These are phyloP conservation scores for Smithornis capensis DNA, from an alignment of 2,113 vertebrate species.

Conservation along the genomic window DNA sequence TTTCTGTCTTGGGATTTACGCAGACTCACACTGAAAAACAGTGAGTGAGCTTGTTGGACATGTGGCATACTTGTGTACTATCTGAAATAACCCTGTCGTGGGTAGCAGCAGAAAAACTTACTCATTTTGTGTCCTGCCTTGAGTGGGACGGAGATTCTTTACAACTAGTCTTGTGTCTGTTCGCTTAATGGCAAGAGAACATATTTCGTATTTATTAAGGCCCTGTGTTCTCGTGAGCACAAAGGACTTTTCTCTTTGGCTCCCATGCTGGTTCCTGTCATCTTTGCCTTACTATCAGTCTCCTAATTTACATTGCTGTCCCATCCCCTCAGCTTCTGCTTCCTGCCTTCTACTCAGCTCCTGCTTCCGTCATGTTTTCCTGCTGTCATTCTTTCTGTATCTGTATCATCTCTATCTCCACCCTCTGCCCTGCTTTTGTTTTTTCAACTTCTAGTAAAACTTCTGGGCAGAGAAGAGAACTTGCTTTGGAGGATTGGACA, in stretches of 20 bases:
- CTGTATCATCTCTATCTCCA: neutral
- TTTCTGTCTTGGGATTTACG: neutral
- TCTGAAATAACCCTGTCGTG: neutral
- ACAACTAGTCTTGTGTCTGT: neutral
- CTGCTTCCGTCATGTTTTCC: neutral
- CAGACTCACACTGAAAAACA: neutral
- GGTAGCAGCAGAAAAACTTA: neutral
- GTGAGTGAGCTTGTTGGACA: neutral
- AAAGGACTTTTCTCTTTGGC: neutral
- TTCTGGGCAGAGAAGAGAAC: neutral
- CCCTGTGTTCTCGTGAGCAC: neutral
- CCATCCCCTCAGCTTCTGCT: neutral
- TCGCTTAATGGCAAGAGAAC: neutral
- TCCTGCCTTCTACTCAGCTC: neutral
- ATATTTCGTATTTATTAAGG: neutral
- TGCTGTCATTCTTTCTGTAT: neutral
- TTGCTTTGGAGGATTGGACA: neutral
- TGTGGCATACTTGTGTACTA: neutral
- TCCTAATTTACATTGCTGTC: neutral
- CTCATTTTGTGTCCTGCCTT: neutral
- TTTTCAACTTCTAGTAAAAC: neutral
- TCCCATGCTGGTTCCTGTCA: neutral
- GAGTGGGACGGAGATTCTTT: neutral
- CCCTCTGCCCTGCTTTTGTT: neutral
- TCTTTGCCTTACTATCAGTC: neutral